phyloP scores from a whole-genome alignment of 2,797 vertebrate genomes.

The Streptopelia turtur region DNA sequence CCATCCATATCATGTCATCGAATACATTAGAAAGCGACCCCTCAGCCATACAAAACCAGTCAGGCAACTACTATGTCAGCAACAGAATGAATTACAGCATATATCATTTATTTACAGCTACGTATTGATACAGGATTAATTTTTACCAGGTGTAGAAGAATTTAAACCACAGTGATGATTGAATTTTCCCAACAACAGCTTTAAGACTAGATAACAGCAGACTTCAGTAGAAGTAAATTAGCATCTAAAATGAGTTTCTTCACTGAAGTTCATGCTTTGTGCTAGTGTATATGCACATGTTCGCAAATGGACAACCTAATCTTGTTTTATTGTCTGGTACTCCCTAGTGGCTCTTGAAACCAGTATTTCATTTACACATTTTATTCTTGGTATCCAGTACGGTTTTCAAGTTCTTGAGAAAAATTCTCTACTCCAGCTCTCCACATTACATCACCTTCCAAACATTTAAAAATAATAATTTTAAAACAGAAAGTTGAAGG shows the following conservation, averaged over 20 bases:
- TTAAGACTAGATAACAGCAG: background rate
- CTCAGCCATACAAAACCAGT: background rate
- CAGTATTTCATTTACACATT: background rate
- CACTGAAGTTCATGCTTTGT: background rate
- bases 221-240: background rate
- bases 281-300: background rate
- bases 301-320: background rate
- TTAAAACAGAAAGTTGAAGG: constrained; percentile 37
- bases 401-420: constrained; percentile 15
- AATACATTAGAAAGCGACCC: background rate
- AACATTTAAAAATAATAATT: constrained; percentile 44
- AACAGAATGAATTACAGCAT: background rate
- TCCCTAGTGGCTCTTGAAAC: background rate
- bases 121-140: background rate
- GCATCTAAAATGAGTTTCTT: background rate
- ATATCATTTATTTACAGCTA: background rate
- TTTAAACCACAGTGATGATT: background rate
- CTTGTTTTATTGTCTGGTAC: background rate
- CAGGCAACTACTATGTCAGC: background rate
- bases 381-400: background rate
- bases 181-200: background rate
- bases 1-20: background rate
- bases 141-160: background rate
- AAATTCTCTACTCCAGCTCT: background rate
- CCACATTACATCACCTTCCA: constrained; percentile 18